Percentiles rank a stretch among this genome's conserved stretches.
phyloP scores from a whole-genome alignment of 1,140 invertebrate species.

The Saccostrea cuccullata region DNA sequence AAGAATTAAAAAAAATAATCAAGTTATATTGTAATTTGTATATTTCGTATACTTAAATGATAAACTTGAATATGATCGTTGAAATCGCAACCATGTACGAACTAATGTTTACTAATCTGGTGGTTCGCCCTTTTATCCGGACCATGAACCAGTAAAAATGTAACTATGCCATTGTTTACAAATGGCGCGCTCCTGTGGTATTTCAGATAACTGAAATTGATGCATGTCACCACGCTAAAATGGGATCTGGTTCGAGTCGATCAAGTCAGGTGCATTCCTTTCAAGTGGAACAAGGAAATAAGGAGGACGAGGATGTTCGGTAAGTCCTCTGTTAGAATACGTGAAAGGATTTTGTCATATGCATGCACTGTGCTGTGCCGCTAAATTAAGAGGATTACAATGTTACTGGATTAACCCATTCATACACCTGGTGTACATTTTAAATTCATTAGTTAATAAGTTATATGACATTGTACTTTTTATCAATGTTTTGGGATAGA shows the following conservation, averaged over 20 bases:
- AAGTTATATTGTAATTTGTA: no score
- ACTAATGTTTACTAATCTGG: neutral
- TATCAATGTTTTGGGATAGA: no score
- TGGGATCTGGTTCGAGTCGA: slow-evolving; percentile 53
- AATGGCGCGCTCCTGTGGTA: slow-evolving; percentile 48
- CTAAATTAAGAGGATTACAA: neutral
- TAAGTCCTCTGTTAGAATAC: neutral
- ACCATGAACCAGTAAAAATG: slow-evolving; percentile 6
- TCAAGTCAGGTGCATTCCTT: slow-evolving; percentile 59
- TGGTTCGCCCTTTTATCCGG: neutral
- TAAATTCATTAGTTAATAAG: no score
- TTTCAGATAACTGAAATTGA: neutral
- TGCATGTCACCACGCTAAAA: slow-evolving; percentile 3
- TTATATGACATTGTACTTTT: no score
- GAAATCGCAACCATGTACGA: neutral
- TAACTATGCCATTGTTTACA: slow-evolving; percentile 55
- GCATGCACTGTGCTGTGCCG: neutral
- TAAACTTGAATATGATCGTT: no score
- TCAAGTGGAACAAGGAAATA: slow-evolving; percentile 44
- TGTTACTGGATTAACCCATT: neutral
- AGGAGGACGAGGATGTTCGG: slow-evolving; percentile 8
- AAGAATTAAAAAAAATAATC: no score
- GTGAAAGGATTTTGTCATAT: neutral
- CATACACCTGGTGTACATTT: no score
- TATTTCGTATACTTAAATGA: no score